phyloP scores from a whole-genome alignment of 1,140 invertebrate genomes.

The Leptonema lineaticorne region DNA sequence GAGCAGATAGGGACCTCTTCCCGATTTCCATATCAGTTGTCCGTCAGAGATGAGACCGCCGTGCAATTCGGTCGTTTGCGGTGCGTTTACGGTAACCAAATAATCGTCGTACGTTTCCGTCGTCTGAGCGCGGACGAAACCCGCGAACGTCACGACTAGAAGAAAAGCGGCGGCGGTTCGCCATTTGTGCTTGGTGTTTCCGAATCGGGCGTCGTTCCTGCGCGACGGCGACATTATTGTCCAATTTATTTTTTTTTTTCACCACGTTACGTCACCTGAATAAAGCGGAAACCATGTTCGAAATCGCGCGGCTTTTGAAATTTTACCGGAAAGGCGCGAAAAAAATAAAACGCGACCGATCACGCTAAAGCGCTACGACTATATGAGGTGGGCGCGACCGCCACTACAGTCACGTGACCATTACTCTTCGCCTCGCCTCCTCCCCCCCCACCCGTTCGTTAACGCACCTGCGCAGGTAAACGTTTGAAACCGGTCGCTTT shows the following conservation, averaged over 20 bases:
- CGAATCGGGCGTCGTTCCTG: slow-evolving; percentile 55
- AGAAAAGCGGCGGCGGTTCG: slow-evolving; percentile 44
- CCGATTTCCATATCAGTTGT: slow-evolving; percentile 57
- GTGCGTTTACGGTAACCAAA: slow-evolving; percentile 43
- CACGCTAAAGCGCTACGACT: not conserved
- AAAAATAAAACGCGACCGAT: not conserved
- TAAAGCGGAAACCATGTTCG: not conserved
- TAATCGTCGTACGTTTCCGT: slow-evolving; percentile 42
- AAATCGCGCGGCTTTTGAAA: not conserved
- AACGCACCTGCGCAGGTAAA: slow-evolving; percentile 18
- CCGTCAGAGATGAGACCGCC: slow-evolving; percentile 62
- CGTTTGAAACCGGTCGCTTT: slow-evolving; percentile 9
- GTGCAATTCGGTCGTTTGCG: slow-evolving; percentile 59
- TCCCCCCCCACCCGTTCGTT: not conserved
- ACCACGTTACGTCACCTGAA: not conserved
- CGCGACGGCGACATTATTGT: slow-evolving; percentile 32
- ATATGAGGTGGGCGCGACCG: slow-evolving; percentile 17
- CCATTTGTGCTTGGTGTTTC: slow-evolving; percentile 57
- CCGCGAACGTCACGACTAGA: slow-evolving; percentile 37
- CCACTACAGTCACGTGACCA: slow-evolving; percentile 23
- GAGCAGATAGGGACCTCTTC: slow-evolving; percentile 74
- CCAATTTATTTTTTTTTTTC: too few relatives aligned
- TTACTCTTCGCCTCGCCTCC: too few relatives aligned
- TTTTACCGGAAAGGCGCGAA: not conserved
- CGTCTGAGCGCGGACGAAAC: slow-evolving; percentile 20